A percentile compares a stretch with the other conserved stretches of the same genome.
Evolutionary conservation across 2,888 invertebrate species (phyloP).

Genomic region (Pseudococcus jackbeardsleyi): DNA sequence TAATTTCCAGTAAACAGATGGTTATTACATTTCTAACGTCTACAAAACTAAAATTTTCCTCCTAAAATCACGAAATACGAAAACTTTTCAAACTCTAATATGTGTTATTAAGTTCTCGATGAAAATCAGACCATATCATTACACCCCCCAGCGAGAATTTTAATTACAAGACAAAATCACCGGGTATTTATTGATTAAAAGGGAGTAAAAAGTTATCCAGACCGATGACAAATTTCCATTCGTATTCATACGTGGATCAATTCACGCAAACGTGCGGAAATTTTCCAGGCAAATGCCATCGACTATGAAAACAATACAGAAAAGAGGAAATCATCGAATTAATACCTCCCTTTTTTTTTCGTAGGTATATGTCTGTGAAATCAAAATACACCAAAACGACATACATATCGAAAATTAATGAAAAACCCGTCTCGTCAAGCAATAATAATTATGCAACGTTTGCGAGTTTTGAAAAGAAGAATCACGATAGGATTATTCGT

Average conservation of each 20-base stretch:
- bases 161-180: background rate
- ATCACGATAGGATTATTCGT: background rate
- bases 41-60: too few species aligned
- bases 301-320: background rate
- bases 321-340: constrained; percentile 4
- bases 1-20: too few species aligned
- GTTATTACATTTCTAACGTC: too few species aligned
- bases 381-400: background rate
- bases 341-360: background rate
- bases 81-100: background rate
- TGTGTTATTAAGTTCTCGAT: background rate
- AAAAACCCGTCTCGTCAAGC: background rate
- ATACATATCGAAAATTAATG: background rate
- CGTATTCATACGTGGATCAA: constrained; percentile 1
- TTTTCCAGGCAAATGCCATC: background rate
- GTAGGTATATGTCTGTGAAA: background rate
- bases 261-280: constrained; percentile 11
- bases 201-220: background rate
- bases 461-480: background rate
- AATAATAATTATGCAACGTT: constrained; percentile 14
- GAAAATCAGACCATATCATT: background rate
- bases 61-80: background rate
- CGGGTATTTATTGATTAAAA: background rate
- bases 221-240: background rate
- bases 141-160: background rate